phyloP scores from a whole-genome alignment of 1,140 invertebrate species.

The Caenorhabditis latens region DNA sequence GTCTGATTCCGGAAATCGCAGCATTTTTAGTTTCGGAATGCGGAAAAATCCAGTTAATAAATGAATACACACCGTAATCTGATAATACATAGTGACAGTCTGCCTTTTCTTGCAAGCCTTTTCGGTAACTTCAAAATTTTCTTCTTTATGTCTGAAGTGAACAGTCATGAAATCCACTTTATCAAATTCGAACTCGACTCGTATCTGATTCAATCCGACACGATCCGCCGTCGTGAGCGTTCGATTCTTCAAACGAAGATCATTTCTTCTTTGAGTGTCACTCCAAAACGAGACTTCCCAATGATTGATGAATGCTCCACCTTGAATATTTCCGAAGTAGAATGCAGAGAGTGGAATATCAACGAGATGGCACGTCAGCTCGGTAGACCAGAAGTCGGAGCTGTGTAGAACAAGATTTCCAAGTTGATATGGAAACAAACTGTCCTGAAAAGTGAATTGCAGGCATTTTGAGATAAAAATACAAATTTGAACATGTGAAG shows the following conservation, averaged over 20 bases:
- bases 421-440: conserved; percentile 10
- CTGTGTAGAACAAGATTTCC: conserved; percentile 48
- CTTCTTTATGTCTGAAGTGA: conserved; percentile 25
- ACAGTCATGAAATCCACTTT: conserved; percentile 42
- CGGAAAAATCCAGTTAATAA: not conserved
- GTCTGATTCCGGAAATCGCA: too few species aligned
- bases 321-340: conserved; percentile 59
- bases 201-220: conserved; percentile 21
- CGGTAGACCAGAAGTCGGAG: conserved; percentile 28
- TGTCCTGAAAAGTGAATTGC: not conserved
- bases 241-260: not conserved
- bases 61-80: not conserved
- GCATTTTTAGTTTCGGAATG: not conserved
- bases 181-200: conserved; percentile 36
- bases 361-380: not conserved
- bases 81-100: conserved; percentile 33
- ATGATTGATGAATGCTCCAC: conserved; percentile 56
- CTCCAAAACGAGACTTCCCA: conserved; percentile 56
- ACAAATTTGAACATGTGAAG: not conserved
- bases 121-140: not conserved
- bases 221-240: not conserved
- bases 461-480: not conserved
- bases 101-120: not conserved
- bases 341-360: conserved; percentile 12
- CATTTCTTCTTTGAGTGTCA: not conserved